Evolutionary conservation across 2,113 vertebrate species (phyloP).

Genomic region (Empidonax traillii): DNA sequence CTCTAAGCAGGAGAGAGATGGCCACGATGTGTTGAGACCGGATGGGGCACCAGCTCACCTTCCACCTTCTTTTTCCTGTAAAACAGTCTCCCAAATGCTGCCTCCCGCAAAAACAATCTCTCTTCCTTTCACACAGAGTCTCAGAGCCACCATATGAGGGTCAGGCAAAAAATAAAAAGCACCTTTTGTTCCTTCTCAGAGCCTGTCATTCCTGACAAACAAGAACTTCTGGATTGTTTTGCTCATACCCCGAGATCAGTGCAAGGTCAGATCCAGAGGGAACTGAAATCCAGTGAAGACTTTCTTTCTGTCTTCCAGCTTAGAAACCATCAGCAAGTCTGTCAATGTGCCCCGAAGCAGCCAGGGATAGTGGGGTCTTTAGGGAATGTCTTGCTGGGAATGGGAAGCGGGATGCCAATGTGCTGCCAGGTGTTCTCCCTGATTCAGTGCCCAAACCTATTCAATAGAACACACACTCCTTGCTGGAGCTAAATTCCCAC

Average conservation of each 20-base stretch:
- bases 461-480: not conserved
- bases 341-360: not conserved
- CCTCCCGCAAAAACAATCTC: not conserved
- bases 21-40: accelerated
- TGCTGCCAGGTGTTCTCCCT: not conserved
- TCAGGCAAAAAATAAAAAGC: not conserved
- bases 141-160: not conserved
- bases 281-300: not conserved
- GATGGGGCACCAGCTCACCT: not conserved
- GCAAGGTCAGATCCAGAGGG: not conserved
- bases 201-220: not conserved
- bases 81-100: not conserved
- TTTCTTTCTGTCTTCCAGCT: not conserved
- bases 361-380: not conserved
- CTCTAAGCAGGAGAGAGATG: not conserved
- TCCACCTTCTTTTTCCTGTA: not conserved
- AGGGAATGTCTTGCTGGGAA: not conserved
- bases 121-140: not conserved
- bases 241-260: not conserved
- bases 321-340: not conserved
- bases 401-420: not conserved
- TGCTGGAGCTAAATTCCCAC: not conserved
- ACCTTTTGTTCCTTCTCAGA: not conserved
- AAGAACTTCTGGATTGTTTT: not conserved
- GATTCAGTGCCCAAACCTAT: not conserved